Evolutionary conservation across 2,113 vertebrate species (phyloP), one percentile per base, ranked within the genome.

Genomic region (Patagioenas fasciata): DNA sequence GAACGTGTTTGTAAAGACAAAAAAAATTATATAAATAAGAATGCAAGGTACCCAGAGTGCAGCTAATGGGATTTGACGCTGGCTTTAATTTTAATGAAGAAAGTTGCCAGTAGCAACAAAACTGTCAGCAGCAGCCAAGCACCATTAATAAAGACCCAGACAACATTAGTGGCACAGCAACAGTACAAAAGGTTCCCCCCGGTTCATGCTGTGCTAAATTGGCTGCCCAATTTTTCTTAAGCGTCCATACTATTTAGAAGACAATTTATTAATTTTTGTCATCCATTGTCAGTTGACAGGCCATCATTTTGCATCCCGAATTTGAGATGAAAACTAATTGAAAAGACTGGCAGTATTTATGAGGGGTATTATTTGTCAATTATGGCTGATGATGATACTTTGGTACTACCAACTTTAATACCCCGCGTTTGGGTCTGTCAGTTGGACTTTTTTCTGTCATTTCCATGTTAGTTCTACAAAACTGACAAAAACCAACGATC

Each of bases 281-380:
- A 98, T 98, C 98, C 98, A 98, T 98, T 98, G 98, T 96, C 97
- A 93, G 96, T 98, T 98, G 99, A 99, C 98, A 98, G 98, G 98
- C 98, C 97, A 99, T 99, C 98, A 98, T 98, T 99, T 98, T 97
- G 98, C 96, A 96, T 97, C 97, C 96, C 3, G 97, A 98, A 98
- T 98, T 98, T 97, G 95, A 98, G 97, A 94, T 96, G 97, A 98
- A 98, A 98, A 98, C 99, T 99, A 99, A 99, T 99, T 99, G 99
- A 99, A 99, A 98, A 98, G 98, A 97, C 97, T 97, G 97, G 98
- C 98, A 98, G 97, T 98, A 98, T 98, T 98, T 98, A 98, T 98
- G 99, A 99, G 98, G 98, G 98, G 98, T 98, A 98, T 98, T 98
- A 98, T 98, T 98, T 98, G 98, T 98, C 99, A 99, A 98, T 98